Evolutionary conservation across 2,888 invertebrate species (phyloP), one percentile per base, ranked within the genome.

Genomic region (Drosophila pegasa): DNA sequence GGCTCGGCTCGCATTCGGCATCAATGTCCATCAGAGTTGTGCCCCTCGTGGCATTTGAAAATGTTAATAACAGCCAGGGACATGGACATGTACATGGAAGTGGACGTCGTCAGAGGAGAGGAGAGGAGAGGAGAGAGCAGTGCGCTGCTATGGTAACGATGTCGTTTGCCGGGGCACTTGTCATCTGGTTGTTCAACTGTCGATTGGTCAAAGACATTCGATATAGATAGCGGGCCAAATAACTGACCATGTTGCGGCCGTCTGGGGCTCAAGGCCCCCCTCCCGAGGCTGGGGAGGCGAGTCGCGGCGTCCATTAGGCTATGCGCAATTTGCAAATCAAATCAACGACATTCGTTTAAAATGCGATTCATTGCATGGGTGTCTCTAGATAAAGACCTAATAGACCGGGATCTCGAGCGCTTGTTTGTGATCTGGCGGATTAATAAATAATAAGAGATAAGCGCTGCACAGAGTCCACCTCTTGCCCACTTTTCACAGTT

Each of bases 311-410:
- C 83, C 76, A 90, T 89, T 90, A 80, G 82, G 78, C 75, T 75
- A 78, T 79, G 80, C 72, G 80, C 84, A 80, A 90, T 89, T 87
- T 82, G 79, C 77, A 72, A 76, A 86, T 78, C 78, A 80, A 82
- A 84, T 78, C 78, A 78, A 71, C 75, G 90, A 89, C 89, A 83
- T 74, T 79, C 82, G 80, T 78, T 88, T 88, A 59, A 68, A 66
- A 65, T 25, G 56, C 81, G 64, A 75, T 70, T 70, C 48, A 48
- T 43, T 68, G 66, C 43, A 54, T 33, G 47, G 38, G 38, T 52
- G 43, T 56, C 27, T 55, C 27, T 14, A 22, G 67, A 67, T 62
- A 57, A 60, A 50, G 74, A 52, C 60, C 40, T 64, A 72, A 67
- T 64, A 51, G 73, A 33, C 37, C 51, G 29, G 29, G 35, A n/a